Evolutionary conservation across 2,113 vertebrate species (phyloP).

Genomic region (Seriola dumerili): DNA sequence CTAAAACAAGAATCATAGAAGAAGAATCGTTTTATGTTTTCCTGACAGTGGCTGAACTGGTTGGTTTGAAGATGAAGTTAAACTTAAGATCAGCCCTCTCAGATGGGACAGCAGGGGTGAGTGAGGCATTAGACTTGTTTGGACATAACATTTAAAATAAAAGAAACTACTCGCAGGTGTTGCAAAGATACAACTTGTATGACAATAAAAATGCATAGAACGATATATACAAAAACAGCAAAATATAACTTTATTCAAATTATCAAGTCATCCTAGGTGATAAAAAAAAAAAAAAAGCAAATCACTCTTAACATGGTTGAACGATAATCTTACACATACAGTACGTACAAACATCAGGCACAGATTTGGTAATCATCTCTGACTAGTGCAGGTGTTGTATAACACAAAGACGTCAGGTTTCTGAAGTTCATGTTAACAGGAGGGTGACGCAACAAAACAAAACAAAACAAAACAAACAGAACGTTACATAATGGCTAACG

Average conservation of each 20-base stretch:
- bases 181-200: conserved; percentile 26
- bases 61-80: too few relatives aligned
- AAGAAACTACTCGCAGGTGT: not conserved
- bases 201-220: conserved; percentile 43
- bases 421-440: not conserved
- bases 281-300: conserved; percentile 47
- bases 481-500: too few relatives aligned
- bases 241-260: conserved; percentile 77
- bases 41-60: too few relatives aligned
- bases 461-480: not conserved
- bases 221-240: conserved; percentile 64
- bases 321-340: conserved; percentile 37
- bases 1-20: too few relatives aligned
- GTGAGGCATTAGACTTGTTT: not conserved
- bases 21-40: too few relatives aligned
- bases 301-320: conserved; percentile 26
- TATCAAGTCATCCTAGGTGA: conserved; percentile 51
- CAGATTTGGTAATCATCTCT: conserved; percentile 55
- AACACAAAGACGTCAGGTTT: conserved; percentile 10
- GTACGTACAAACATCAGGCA: conserved; percentile 64
- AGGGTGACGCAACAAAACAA: not conserved
- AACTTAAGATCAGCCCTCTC: not conserved
- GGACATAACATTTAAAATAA: not conserved
- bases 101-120: not conserved
- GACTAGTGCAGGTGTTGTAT: conserved; percentile 44